phyloP scores from a whole-genome alignment of 2,888 invertebrate species.

The Labia minor region DNA sequence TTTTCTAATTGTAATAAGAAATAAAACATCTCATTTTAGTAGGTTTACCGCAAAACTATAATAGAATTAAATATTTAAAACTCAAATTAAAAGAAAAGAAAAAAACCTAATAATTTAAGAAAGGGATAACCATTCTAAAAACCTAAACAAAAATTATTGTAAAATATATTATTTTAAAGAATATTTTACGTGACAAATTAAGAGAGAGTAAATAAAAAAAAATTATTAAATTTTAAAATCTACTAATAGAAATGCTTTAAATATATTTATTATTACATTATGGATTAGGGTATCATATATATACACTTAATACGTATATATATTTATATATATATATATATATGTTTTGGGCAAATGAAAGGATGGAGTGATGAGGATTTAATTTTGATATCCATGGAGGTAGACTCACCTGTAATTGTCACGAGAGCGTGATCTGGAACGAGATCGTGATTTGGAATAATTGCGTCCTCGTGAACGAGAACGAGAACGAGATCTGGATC shows the following conservation, averaged over 20 bases:
- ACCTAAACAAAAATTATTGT: no score
- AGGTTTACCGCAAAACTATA: not conserved
- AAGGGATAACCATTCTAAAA: no score
- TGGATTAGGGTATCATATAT: no score
- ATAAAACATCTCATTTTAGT: not conserved
- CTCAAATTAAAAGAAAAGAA: not conserved
- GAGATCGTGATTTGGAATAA: not conserved
- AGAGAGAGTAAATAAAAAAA: not conserved
- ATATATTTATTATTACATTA: no score
- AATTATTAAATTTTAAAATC: not conserved
- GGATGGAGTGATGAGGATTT: no score
- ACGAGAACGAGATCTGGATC: constrained; percentile 15
- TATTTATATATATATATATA: no score
- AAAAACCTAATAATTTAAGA: no score
- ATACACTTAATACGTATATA: no score
- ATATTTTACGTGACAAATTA: not conserved
- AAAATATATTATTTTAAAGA: not conserved
- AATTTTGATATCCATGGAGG: not conserved
- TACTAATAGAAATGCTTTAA: no score
- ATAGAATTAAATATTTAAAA: not conserved
- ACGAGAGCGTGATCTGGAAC: not conserved
- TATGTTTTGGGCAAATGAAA: no score
- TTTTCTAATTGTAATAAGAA: not conserved
- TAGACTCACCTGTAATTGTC: not conserved
- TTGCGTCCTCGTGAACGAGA: not conserved